These are phyloP conservation scores for Numenius arquata DNA, from an alignment of 2,113 vertebrate species.

Conservation along the genomic window DNA sequence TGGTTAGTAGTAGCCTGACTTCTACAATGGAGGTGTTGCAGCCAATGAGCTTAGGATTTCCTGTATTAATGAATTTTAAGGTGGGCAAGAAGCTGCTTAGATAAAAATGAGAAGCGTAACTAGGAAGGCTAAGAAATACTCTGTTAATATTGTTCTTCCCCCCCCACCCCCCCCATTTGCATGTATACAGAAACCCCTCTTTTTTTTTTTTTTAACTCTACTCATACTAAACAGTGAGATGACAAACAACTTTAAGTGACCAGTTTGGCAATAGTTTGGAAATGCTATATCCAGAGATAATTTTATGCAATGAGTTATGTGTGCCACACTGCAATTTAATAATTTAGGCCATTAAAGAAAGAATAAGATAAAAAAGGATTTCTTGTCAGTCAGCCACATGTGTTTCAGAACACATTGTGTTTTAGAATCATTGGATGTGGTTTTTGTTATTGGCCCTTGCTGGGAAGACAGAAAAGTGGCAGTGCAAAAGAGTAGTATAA, in stretches of 20 bases:
- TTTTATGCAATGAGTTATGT: not conserved
- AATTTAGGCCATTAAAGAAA: not conserved
- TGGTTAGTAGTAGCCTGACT: conserved; percentile 1
- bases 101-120: not conserved
- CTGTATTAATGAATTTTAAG: not conserved
- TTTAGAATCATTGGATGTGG: not conserved
- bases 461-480: not conserved
- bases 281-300: not conserved
- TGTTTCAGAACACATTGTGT: not conserved
- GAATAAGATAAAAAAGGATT: not conserved
- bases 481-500: not conserved
- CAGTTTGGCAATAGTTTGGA: not conserved
- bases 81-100: not conserved
- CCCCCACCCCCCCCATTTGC: not conserved
- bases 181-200: not conserved
- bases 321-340: not conserved
- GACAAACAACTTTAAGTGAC: not conserved
- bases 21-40: not conserved
- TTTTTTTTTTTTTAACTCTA: not conserved
- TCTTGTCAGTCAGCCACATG: not conserved
- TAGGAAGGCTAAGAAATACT: not conserved
- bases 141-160: not conserved
- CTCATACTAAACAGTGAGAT: not conserved
- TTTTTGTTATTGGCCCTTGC: not conserved
- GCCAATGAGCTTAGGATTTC: conserved; percentile 17